A percentile compares a stretch with the other conserved stretches of the same genome.
phyloP scores from a whole-genome alignment of 35 echinoderm and acorn worm genomes.

The Holothuria glaberrima region DNA sequence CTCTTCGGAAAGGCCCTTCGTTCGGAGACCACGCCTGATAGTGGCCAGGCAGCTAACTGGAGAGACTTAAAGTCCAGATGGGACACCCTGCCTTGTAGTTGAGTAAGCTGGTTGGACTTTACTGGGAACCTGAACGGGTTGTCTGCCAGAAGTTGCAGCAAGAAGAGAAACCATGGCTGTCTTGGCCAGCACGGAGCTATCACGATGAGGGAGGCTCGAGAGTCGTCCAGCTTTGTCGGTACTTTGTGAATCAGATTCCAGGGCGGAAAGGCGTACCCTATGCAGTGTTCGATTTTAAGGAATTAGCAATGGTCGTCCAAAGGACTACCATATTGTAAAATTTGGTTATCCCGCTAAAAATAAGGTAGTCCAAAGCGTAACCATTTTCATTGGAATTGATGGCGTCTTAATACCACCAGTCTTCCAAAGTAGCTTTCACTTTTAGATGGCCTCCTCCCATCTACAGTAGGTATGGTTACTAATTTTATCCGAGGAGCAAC shows the following conservation, averaged over 20 bases:
- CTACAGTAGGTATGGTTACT: no score
- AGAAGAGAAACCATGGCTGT: neutral
- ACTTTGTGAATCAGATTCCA: neutral
- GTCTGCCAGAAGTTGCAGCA: neutral
- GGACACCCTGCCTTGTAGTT: neutral
- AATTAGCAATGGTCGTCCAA: no score
- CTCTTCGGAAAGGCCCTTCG: neutral
- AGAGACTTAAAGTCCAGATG: neutral
- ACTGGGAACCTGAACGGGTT: neutral
- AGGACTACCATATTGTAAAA: no score
- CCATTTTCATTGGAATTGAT: no score
- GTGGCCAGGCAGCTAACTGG: neutral
- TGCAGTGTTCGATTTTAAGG: neutral
- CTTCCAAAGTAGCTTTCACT: no score
- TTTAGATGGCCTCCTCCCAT: no score
- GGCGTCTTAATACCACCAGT: no score
- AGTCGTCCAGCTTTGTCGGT: neutral
- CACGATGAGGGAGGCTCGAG: neutral
- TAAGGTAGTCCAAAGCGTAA: no score
- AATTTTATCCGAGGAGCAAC: no score
- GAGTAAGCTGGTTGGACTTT: neutral
- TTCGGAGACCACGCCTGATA: neutral
- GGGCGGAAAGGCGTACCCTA: neutral
- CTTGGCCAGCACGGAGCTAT: neutral
- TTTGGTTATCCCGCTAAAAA: no score